A percentile compares a stretch with the other conserved stretches of the same genome.
phyloP scores from a whole-genome alignment of 2,797 vertebrate species.

The Halcyon chelicuti region DNA sequence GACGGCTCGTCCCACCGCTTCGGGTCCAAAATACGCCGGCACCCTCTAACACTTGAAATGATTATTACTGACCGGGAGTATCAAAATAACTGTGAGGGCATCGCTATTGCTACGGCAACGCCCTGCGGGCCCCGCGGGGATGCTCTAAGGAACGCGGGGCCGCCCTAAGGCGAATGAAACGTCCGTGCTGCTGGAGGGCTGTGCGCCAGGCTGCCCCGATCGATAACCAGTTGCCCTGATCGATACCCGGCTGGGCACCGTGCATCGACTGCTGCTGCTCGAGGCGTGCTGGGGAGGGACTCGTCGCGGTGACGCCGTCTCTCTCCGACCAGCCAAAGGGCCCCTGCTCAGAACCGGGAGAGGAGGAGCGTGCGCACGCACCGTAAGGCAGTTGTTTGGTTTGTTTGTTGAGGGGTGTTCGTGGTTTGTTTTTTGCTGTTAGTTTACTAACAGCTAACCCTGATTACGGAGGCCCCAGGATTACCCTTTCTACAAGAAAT shows the following conservation, averaged over 20 bases:
- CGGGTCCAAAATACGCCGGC: background rate
- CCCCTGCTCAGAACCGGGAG: background rate
- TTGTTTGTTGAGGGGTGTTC: background rate
- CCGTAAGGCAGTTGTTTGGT: conserved; percentile 38
- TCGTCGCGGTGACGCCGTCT: background rate
- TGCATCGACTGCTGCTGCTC: background rate
- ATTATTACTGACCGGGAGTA: conserved; percentile 9
- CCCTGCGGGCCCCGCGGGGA: background rate
- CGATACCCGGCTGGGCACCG: too few relatives aligned
- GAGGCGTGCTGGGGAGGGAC: background rate
- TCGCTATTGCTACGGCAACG: conserved; percentile 23
- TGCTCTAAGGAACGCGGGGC: too few relatives aligned
- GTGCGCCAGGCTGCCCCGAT: too few relatives aligned
- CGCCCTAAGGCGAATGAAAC: background rate
- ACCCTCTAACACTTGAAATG: conserved; percentile 25
- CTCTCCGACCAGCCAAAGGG: background rate
- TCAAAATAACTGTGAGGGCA: conserved; percentile 50
- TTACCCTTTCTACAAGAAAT: conserved; percentile 44
- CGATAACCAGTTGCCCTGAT: too few relatives aligned
- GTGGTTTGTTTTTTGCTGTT: background rate
- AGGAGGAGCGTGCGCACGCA: background rate
- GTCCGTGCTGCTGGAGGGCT: too few relatives aligned
- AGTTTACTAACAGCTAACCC: conserved; percentile 32
- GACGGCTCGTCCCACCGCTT: too few relatives aligned
- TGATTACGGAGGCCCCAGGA: conserved; percentile 45